Evolutionary conservation across 2,797 vertebrate genomes (phyloP), one percentile per base, ranked within the genome.

Genomic region (Chlorospingus flavigularis): DNA sequence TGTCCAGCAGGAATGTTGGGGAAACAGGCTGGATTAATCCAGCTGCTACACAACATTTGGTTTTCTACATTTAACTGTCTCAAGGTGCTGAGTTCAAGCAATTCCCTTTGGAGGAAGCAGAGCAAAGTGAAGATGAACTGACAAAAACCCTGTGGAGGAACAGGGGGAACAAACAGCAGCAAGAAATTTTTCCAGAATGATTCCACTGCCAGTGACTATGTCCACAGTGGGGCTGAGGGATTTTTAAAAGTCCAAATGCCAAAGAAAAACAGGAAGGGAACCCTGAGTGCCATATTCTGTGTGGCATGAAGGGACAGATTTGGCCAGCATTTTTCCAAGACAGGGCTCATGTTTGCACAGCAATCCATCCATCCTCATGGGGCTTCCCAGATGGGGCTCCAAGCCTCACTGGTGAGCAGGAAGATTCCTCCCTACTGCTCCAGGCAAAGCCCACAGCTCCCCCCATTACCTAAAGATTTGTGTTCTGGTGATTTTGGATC

Each of bases 311-410:
- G 55, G 33, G 43, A 31, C 21, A 79, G 20, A 13, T 17, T 17
- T 33, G 63, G 28, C 6, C 66, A 88, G 33, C 53, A 45, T 2
- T 67, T 15, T 51, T 53, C 37, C 24, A 53, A 50, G 45, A 5
- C 48, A 55, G 16, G 72, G 48, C 10, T 74, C 0, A 0, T 8
- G 13, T 61, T 39, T 35, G 13, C 45, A 35, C 25, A 30, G 26
- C 50, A 62, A 45, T 37, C 43, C 43, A 61, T 10, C 23, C 37
- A 17, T 10, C 51, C 23, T 68, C 40, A 28, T 0, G 45, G n/a
- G n/a, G 20, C 25, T 82, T 73, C 24, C 26, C 37, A 65, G 10
- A 1, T 10, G 33, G 28, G 7, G 35, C 26, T 66, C 35, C 55
- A 47, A 66, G 21, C 35, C 35, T 40, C 28, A 0, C 33, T 31